phyloP scores from a whole-genome alignment of 1,140 invertebrate species.

The Zaprionus tsacasi region DNA sequence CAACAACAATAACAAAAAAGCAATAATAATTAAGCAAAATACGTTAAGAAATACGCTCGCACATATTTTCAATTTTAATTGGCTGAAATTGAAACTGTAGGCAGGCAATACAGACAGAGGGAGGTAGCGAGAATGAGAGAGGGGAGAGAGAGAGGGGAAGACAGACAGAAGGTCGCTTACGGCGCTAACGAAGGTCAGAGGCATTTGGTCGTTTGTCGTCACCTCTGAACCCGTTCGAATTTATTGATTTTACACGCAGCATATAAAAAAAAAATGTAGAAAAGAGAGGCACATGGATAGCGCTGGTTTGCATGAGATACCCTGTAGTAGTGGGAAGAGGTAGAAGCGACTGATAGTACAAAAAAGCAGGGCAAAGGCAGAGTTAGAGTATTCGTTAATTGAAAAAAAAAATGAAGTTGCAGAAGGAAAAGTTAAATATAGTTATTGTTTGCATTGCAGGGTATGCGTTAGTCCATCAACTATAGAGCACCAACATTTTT shows the following conservation, averaged over 20 bases:
- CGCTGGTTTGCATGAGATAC: slow-evolving; percentile 34
- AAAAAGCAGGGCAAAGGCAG: no score
- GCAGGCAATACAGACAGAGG: not conserved
- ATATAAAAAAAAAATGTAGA: slow-evolving; percentile 40
- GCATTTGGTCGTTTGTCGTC: slow-evolving; percentile 73
- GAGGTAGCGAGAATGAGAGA: not conserved
- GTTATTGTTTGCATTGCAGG: not conserved
- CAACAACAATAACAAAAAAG: not conserved
- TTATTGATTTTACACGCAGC: slow-evolving; percentile 77
- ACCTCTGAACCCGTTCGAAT: slow-evolving; percentile 79
- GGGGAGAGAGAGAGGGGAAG: not conserved
- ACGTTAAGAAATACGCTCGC: slow-evolving; percentile 31
- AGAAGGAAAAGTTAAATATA: no score
- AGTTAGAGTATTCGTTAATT: no score
- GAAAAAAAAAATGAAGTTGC: no score
- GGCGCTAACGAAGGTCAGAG: slow-evolving; percentile 61
- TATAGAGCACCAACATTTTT: not conserved
- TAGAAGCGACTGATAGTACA: not conserved
- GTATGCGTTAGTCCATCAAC: not conserved
- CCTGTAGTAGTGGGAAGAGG: not conserved
- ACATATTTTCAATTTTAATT: slow-evolving; percentile 36
- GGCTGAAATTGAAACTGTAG: slow-evolving; percentile 17
- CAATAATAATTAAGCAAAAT: slow-evolving; percentile 45
- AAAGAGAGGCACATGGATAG: slow-evolving; percentile 10
- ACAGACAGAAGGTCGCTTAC: slow-evolving; percentile 55